Base-by-base conservation (phyloP, 1,140 invertebrate genomes). In the Drosophila kanapiae region DNA sequence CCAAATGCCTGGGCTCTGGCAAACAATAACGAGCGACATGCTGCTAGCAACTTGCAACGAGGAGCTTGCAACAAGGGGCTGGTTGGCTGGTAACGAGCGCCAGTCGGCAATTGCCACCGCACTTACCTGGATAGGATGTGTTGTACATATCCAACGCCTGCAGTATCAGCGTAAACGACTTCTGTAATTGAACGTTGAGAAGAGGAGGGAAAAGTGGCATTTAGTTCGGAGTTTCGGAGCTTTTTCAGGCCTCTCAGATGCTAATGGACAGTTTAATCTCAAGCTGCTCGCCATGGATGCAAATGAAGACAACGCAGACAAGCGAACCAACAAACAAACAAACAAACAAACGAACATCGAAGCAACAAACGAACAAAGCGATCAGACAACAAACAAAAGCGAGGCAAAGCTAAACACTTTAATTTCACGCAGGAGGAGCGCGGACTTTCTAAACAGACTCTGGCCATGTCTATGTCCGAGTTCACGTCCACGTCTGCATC, bases 131-230 rank as follows among this genome's bases (percentile, higher is more conserved):
- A 83, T 94, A 93, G 61, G 95, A 95, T 86, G 94, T 95, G 92
- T 96, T 96, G 93, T 94, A 95, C 94, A 96, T 95, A 94, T 98
- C 97, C 94, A 97, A 95, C 67, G 97, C 97, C 94, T 98, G 97
- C 77, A 98, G 95, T 76, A 98, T 98, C 88, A 98, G 94, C 79
- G 97, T 97, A 94, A 98, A 98, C 75, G 97, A 97, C 93, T 97
- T 96, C 97, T 98, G 96, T 75, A 88, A 88, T 88, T 88, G 85
- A 90, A 88, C 68, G 48, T 60, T 58, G 60, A n/a, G 38, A 70
- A 69, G 48, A 61, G 37, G 27, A 70, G 54, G 37, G 62, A 53
- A 71, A 79, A 47, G 56, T 56, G 53, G 37, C 57, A 65, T 69
- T 82, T 69, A 80, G 67, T 63, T 75, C 31, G 71, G 33, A 53